Evolutionary conservation across 2,113 vertebrate species (phyloP).

Genomic region (Pachycephala philippinensis): DNA sequence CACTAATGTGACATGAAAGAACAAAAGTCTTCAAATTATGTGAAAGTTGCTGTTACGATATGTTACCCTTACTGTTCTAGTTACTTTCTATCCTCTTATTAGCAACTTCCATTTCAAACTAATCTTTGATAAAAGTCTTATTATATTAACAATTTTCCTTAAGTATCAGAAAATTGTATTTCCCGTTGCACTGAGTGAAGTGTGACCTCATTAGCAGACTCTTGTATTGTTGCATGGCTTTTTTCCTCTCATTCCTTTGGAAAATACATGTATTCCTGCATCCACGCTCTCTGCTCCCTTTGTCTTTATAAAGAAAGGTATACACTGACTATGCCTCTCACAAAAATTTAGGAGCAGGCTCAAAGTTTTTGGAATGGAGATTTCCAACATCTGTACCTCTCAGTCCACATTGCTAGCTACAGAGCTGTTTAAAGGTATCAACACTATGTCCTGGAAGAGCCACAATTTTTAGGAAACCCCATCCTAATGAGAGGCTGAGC

Average conservation of each 20-base stretch:
- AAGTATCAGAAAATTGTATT: conserved; percentile 51
- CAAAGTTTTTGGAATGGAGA: neutral
- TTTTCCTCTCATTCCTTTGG: neutral
- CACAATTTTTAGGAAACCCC: neutral
- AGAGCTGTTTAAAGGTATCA: neutral
- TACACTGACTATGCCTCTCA: neutral
- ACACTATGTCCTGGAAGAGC: neutral
- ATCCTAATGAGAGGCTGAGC: neutral
- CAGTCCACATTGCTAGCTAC: neutral
- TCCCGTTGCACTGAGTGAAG: conserved; percentile 19
- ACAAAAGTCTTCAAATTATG: conserved; percentile 61
- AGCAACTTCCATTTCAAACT: conserved; percentile 62
- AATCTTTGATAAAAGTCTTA: conserved; percentile 66
- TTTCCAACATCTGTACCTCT: neutral
- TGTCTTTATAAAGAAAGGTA: neutral
- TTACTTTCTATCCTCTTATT: conserved; percentile 62
- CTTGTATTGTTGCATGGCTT: neutral
- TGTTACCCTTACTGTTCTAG: conserved; percentile 34
- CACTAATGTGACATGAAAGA: conserved; percentile 62
- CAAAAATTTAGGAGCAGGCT: neutral
- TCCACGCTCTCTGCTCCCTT: neutral
- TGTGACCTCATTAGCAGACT: conserved; percentile 32
- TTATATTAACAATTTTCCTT: conserved; percentile 52
- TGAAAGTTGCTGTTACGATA: conserved; percentile 21
- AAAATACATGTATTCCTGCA: neutral